These are phyloP conservation scores for Chelon labrosus DNA, from an alignment of 2,797 vertebrate species.

Conservation along the genomic window DNA sequence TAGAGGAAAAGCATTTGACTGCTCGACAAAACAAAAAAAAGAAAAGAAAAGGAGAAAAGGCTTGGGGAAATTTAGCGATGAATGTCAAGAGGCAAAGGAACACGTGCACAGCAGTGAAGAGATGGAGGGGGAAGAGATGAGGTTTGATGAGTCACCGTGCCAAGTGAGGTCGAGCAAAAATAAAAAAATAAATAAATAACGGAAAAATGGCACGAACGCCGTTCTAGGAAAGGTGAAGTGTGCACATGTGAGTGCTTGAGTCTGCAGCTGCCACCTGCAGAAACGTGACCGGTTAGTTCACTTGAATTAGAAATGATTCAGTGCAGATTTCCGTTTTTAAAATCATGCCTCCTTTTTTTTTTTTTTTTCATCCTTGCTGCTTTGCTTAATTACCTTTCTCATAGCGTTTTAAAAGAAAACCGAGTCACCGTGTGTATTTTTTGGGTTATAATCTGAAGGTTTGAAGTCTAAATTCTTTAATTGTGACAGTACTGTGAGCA, in stretches of 20 bases:
- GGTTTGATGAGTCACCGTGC: conserved; percentile 14
- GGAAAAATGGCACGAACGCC: not conserved
- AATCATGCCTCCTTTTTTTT: not conserved
- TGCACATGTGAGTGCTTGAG: not conserved
- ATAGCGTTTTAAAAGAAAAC: not conserved
- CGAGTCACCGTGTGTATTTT: not conserved
- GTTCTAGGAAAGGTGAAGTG: conserved; percentile 26
- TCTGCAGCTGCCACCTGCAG: conserved; percentile 12
- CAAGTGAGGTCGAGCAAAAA: conserved; percentile 10
- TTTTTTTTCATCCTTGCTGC: not conserved
- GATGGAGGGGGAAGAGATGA: too few species aligned
- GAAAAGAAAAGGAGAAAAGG: not conserved
- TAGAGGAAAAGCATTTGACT: too few species aligned
- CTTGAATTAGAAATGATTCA: not conserved
- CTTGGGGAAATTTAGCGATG: not conserved
- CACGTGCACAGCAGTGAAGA: not conserved
- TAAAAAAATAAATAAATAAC: not conserved
- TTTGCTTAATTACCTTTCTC: too few species aligned
- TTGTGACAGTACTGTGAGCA: too few species aligned
- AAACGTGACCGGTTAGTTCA: conserved; percentile 1
- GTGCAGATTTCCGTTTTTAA: not conserved
- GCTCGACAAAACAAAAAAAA: too few species aligned
- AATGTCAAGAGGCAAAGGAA: not conserved
- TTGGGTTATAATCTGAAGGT: not conserved
- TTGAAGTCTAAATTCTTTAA: too few species aligned